Evolutionary conservation across 2,888 invertebrate species (phyloP), one percentile per base, ranked within the genome.

Genomic region (Argyra leucocephala): DNA sequence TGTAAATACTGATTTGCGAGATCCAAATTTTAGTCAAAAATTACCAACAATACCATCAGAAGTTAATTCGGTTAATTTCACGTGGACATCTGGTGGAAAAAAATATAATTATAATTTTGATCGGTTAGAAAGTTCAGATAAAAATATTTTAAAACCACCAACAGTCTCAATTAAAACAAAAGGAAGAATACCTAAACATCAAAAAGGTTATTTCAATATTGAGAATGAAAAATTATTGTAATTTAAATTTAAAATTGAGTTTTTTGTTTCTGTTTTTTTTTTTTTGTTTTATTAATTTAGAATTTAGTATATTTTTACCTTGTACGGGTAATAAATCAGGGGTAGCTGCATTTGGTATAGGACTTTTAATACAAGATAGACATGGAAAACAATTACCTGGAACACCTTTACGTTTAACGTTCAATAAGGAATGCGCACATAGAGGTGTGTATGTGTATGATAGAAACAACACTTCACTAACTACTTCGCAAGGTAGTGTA

Each of bases 371-470:
- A 74, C 88, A 90, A 80, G 89, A 86, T 75, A 85, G 89, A 72
- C 88, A 88, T 78, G 89, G 90, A 69, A 85, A 86, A 76, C 87
- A 91, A 69, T 81, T 94, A 72, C 88, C 89, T 76, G 93, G 93
- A 75, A 94, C 93, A 75, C 94, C 94, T 68, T 82, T 95, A 74
- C 85, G 91, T 74, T 84, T 94, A 76, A 88, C 88, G 81, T 85
- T 94, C 78, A 87, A 91, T 82, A 94, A 94, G 86, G 93, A 94
- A 85, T 95, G 94, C 84, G 88, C 91, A 80, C 90, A 89, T 82
- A 87, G 89, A 76, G 88, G 90, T 84, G 89, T 91, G 87, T 91
- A 91, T 91, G 87, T 87, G 87, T 87, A 84, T 84, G 83, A 85
- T 76, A 79, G 73, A 74, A 76, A 77, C 77, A 76, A 77, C 74